Base-by-base conservation (phyloP, 2,797 vertebrate species). In the Sardinella longiceps region DNA sequence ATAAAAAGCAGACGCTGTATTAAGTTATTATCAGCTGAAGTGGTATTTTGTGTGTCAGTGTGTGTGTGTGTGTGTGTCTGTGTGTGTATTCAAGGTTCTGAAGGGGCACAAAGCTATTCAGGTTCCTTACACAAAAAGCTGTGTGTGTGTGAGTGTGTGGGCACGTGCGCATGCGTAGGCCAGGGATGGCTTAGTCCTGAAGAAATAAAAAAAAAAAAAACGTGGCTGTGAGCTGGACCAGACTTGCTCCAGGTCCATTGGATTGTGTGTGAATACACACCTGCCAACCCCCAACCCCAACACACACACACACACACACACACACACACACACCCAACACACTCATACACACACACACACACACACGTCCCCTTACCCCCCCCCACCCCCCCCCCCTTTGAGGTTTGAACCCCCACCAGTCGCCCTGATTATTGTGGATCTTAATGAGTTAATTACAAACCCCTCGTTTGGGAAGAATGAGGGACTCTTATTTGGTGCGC, bases 1-100 rank as follows among this genome's bases (percentile, higher is more conserved):
- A 96, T 95, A 96, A 96, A 96, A 95, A 96, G 82, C 95, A 96
- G 93, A 95, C 94, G 91, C 87, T 94, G 95, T 95, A 96, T 97
- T 97, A 97, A 96, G 97, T 94, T 93, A 97, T 97, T 97, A 97
- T 97, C 95, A 95, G 89, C 94, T 91, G 87, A 89, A 95, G 91
- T 92, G 90, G 88, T 85, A 93, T 92, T 63, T 60, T 60, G 25
- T 28, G 25, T 63, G 20, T 60, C 12, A 48, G n/a, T 28, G 60
- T 63, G 60, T 63, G 25, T 63, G 28, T 70, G 25, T 30, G 28
- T 70, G 63, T 66, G 63, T 66, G 28, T 66, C 28, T 66, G 60
- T 66, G 60, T 66, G 60, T 66, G 60, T 66, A 28, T 66, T 10
- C 30, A 28, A 14, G 28, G 2, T 28, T 1, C 11, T 63, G 25